These are phyloP conservation scores for Coregonus suidteri DNA, from an alignment of 2,797 vertebrate genomes.

Conservation along the genomic window DNA sequence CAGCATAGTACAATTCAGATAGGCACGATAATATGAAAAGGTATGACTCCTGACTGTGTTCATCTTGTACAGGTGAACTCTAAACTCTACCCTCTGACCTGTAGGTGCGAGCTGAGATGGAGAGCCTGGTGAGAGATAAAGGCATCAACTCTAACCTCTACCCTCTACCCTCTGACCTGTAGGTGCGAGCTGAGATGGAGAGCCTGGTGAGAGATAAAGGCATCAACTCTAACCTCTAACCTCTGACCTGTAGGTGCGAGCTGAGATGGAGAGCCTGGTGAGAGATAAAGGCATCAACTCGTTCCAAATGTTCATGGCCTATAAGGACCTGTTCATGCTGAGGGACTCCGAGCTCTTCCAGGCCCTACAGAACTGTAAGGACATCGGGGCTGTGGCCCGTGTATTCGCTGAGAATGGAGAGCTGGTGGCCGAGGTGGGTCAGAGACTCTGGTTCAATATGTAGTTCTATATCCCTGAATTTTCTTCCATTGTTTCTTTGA, in stretches of 20 bases:
- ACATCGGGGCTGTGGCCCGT: conserved; percentile 89
- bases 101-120: conserved; percentile 93
- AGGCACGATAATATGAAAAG: too few relatives aligned
- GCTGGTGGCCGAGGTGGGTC: conserved; percentile 88
- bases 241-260: conserved; percentile 38
- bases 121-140: conserved; percentile 89
- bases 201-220: conserved; percentile 90
- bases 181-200: conserved; percentile 95
- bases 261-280: conserved; percentile 93
- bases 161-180: not conserved
- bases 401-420: conserved; percentile 97
- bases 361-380: conserved; percentile 89
- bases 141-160: conserved; percentile 84
- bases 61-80: not conserved
- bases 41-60: not conserved
- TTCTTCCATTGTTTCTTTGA: not conserved
- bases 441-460: not conserved
- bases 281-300: conserved; percentile 94
- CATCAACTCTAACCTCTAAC: conserved; percentile 80
- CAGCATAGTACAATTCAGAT: too few relatives aligned
- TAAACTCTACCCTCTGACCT: not conserved
- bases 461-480: not conserved
- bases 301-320: conserved; percentile 98
- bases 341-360: conserved; percentile 95
- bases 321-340: conserved; percentile 96